A percentile compares a stretch with the other conserved stretches of the same genome.
Conservation (phyloP, 2,888 invertebrate species). For the Pogonocherus hispidulus region DNA sequence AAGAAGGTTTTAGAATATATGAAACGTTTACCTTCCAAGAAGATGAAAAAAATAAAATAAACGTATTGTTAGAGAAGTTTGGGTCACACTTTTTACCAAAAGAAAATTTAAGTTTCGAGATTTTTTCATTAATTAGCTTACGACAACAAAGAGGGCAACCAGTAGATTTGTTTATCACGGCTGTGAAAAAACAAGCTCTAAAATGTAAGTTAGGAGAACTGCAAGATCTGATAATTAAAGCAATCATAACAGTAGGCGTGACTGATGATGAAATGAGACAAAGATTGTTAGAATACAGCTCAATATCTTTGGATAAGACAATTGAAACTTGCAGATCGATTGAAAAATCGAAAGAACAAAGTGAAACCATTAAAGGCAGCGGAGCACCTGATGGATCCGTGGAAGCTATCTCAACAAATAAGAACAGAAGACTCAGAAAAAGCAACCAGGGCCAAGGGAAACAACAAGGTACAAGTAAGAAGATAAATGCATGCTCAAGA, state of each 20-base stretch:
- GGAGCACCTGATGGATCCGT: background rate
- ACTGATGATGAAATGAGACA: slow-evolving; percentile 39
- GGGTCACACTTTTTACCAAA: slow-evolving; percentile 49
- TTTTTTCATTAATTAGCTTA: slow-evolving; percentile 47
- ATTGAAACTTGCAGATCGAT: slow-evolving; percentile 38
- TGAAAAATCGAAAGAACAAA: slow-evolving; percentile 20
- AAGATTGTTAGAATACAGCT: slow-evolving; percentile 47
- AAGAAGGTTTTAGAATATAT: slow-evolving; percentile 50
- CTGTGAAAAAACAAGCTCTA: slow-evolving; percentile 44
- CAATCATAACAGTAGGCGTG: slow-evolving; percentile 49
- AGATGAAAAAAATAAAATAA: too few relatives aligned
- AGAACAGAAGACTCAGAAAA: too few relatives aligned
- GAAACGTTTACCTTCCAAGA: slow-evolving; percentile 41
- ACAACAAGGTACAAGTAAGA: background rate
- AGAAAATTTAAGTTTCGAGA: slow-evolving; percentile 45
- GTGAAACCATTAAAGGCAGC: background rate
- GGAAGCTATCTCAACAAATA: background rate
- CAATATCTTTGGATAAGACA: slow-evolving; percentile 43
- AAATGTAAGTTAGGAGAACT: slow-evolving; percentile 47
- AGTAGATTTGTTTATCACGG: slow-evolving; percentile 49
- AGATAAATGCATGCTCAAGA: background rate
- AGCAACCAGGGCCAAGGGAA: too few relatives aligned
- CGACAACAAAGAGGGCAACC: slow-evolving; percentile 45
- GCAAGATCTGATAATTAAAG: slow-evolving; percentile 45
- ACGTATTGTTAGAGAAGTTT: slow-evolving; percentile 36